These are phyloP conservation scores for Eremobia ochroleuca DNA, from an alignment of 2,888 invertebrate species.

Conservation along the genomic window DNA sequence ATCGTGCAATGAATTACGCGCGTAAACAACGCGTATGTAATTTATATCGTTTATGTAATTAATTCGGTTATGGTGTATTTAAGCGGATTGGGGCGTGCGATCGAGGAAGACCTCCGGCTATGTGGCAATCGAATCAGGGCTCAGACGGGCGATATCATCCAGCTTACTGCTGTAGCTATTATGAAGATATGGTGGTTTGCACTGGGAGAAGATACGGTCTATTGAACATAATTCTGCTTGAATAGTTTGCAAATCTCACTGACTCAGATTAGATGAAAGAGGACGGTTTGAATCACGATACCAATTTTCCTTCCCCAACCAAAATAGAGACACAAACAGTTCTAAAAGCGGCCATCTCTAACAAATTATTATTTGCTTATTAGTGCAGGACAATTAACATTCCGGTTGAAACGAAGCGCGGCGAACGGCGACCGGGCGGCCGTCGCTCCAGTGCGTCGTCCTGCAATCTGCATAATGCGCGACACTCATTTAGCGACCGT, in stretches of 20 bases:
- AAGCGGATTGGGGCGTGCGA: conserved; percentile 48
- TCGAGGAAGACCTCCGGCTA: conserved; percentile 47
- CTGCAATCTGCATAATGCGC: conserved; percentile 86
- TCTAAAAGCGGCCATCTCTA: conserved; percentile 59
- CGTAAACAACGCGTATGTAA: conserved; percentile 76
- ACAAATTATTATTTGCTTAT: conserved; percentile 78
- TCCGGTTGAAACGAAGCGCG: conserved; percentile 69
- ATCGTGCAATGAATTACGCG: conserved; percentile 74
- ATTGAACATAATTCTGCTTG: conserved; percentile 10
- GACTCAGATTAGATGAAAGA: neutral
- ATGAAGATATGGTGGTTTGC: conserved; percentile 14
- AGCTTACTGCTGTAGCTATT: conserved; percentile 26
- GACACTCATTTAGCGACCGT: conserved; percentile 84
- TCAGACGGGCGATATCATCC: conserved; percentile 51
- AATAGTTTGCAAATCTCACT: conserved; percentile 1
- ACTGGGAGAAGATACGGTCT: neutral
- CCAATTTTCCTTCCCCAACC: conserved; percentile 14
- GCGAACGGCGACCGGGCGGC: conserved; percentile 44
- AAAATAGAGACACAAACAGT: conserved; percentile 38
- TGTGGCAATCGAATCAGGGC: conserved; percentile 56
- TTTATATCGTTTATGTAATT: conserved; percentile 77
- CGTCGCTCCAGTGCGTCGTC: conserved; percentile 76
- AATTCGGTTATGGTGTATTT: conserved; percentile 72
- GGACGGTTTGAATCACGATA: conserved; percentile 5
- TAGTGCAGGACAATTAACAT: conserved; percentile 79